Evolutionary conservation across 2,113 vertebrate species (phyloP).

Genomic region (Bubo scandiacus): DNA sequence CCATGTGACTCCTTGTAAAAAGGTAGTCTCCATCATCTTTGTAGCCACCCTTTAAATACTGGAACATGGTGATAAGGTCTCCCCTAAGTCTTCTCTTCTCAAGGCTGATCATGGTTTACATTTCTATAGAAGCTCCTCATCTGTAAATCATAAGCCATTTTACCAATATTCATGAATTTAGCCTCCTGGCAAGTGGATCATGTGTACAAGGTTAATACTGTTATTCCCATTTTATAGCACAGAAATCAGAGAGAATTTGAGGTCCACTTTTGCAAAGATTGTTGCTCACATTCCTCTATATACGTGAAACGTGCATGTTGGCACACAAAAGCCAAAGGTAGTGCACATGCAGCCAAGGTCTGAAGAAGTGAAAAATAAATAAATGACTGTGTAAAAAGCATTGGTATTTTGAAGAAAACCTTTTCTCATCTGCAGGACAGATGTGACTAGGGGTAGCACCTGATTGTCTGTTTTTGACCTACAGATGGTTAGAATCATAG

Average conservation of each 20-base stretch:
- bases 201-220: conserved; percentile 1
- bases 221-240: conserved; percentile 6
- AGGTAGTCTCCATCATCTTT: no score
- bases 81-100: no score
- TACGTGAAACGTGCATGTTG: neutral
- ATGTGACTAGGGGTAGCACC: conserved; percentile 19
- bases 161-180: neutral
- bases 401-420: neutral
- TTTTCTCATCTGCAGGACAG: conserved; percentile 43
- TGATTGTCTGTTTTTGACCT: conserved; percentile 57
- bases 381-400: neutral
- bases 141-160: conserved; percentile 16
- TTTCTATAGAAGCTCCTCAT: neutral
- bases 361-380: neutral
- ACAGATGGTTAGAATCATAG: conserved; percentile 45
- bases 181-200: conserved; percentile 9
- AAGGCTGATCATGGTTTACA: neutral
- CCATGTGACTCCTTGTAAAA: no score
- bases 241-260: conserved; percentile 13
- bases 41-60: no score
- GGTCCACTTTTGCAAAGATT: neutral
- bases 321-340: neutral
- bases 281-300: neutral
- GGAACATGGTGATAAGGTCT: no score
- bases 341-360: neutral